A percentile compares a stretch with the other conserved stretches of the same genome.
These are phyloP conservation scores for Diabrotica virgifera DNA, from an alignment of 1,140 invertebrate genomes.

Conservation along the genomic window DNA sequence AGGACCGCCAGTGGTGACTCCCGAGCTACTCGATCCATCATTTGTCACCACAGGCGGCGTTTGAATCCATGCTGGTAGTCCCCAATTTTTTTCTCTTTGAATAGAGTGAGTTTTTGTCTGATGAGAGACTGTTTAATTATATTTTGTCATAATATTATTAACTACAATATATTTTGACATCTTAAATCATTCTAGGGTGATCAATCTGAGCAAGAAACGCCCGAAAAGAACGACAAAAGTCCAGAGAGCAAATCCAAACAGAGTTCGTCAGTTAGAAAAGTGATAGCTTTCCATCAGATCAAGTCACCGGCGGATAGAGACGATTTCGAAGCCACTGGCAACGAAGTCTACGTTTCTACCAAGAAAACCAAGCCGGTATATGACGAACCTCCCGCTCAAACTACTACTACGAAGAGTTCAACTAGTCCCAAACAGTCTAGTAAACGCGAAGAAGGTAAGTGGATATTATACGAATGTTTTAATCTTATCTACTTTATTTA, in stretches of 20 bases:
- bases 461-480: too few species aligned
- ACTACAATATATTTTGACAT: too few species aligned
- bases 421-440: conserved; percentile 69
- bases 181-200: background rate
- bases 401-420: conserved; percentile 19
- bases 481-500: too few species aligned
- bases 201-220: conserved; percentile 9
- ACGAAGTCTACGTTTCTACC: conserved; percentile 55
- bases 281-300: conserved; percentile 57
- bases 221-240: conserved; percentile 13
- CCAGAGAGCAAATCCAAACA: conserved; percentile 10
- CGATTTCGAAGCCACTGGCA: conserved; percentile 67
- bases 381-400: conserved; percentile 20
- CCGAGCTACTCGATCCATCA: too few species aligned
- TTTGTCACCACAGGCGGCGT: too few species aligned
- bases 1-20: too few species aligned
- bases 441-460: conserved; percentile 75
- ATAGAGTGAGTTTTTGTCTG: too few species aligned
- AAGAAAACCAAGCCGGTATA: conserved; percentile 22
- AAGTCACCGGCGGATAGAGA: conserved; percentile 64
- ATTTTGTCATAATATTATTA: too few species aligned
- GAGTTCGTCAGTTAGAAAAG: conserved; percentile 47
- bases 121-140: too few species aligned
- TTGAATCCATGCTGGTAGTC: too few species aligned
- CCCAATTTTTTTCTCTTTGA: too few species aligned